A percentile compares a stretch with the other conserved stretches of the same genome.
Evolutionary conservation across 2,888 invertebrate species (phyloP).

Genomic region (Boloria selene): DNA sequence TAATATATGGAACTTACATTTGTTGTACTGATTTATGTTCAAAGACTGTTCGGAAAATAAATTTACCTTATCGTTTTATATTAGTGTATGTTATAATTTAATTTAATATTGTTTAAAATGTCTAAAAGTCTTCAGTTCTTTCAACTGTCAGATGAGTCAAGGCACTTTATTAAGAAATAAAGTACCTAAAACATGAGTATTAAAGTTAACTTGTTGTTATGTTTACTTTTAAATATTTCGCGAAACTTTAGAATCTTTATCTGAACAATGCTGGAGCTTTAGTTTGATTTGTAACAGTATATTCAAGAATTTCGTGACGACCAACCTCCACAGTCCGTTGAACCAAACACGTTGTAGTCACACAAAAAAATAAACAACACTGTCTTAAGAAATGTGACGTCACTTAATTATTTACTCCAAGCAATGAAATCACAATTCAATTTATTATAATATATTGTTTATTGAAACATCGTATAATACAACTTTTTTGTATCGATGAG

Average conservation of each 20-base stretch:
- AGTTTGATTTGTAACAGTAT: slow-evolving; percentile 65
- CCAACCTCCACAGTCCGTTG: slow-evolving; percentile 81
- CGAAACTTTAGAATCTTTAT: slow-evolving; percentile 2
- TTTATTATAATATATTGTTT: slow-evolving; percentile 47
- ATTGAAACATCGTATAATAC: slow-evolving; percentile 43
- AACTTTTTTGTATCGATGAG: slow-evolving; percentile 70
- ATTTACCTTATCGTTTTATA: too few relatives aligned
- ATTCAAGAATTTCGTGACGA: slow-evolving; percentile 69
- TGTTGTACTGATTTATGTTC: too few relatives aligned
- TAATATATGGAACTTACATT: background rate
- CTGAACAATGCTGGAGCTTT: slow-evolving; percentile 63
- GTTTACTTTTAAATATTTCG: background rate
- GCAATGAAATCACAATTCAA: slow-evolving; percentile 48
- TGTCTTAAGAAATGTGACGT: slow-evolving; percentile 48
- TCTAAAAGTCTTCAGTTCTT: too few relatives aligned
- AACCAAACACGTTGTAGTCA: slow-evolving; percentile 81
- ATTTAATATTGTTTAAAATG: too few relatives aligned
- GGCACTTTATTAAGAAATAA: background rate
- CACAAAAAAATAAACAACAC: slow-evolving; percentile 78
- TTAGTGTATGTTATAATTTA: too few relatives aligned
- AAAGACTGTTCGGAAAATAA: too few relatives aligned
- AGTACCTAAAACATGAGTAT: background rate
- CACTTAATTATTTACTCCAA: slow-evolving; percentile 59
- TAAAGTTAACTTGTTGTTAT: background rate
- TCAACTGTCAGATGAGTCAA: too few relatives aligned